Conservation (phyloP, 2,113 vertebrate species). For the Aleadryas rufinucha region DNA sequence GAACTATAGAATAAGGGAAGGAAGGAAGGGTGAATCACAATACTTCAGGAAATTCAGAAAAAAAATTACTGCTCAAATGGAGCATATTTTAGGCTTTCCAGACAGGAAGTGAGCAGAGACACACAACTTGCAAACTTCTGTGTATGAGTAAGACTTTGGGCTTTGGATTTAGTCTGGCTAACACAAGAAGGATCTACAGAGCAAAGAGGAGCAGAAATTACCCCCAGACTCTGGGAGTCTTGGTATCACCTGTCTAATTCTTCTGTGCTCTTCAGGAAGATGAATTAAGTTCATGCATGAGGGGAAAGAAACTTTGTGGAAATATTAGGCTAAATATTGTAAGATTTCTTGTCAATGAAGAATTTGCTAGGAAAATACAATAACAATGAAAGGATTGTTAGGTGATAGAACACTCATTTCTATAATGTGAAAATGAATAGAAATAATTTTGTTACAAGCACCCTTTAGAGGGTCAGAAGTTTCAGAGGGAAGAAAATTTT, state of each 20-base stretch:
- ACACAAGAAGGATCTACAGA: not conserved
- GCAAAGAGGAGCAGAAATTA: not conserved
- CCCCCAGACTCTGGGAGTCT: not conserved
- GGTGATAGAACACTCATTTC: not conserved
- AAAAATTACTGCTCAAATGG: not conserved
- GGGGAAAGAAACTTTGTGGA: not conserved
- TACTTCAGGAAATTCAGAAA: not conserved
- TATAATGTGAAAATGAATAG: not conserved
- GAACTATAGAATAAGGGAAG: not conserved
- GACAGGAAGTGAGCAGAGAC: not conserved
- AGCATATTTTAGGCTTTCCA: not conserved
- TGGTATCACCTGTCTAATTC: not conserved
- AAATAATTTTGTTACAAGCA: not conserved
- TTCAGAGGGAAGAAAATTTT: not conserved
- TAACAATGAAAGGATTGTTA: not conserved
- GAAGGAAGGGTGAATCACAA: not conserved
- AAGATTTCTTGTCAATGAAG: not conserved
- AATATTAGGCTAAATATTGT: not conserved
- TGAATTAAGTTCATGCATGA: not conserved
- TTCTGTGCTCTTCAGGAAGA: not conserved
- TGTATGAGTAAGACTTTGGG: not conserved
- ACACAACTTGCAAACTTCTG: not conserved
- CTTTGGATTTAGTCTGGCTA: not conserved
- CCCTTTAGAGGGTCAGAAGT: not conserved
- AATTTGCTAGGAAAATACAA: not conserved